Base-by-base conservation (phyloP, 1,140 invertebrate genomes). In the Drosophila ironensis region DNA sequence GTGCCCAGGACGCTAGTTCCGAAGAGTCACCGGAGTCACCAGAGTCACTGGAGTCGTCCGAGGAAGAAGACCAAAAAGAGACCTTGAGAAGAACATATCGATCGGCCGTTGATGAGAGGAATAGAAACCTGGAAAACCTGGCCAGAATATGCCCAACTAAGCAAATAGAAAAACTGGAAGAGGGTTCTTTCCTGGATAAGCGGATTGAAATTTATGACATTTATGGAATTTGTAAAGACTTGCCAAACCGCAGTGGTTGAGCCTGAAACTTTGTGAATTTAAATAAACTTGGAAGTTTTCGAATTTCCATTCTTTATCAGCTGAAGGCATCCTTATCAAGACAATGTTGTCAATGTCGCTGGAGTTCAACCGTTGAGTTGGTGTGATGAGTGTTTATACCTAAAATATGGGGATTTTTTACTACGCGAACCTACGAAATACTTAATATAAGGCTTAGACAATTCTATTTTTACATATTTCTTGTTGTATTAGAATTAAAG, bases 271-370 rank as follows among this genome's bases (percentile, higher is more conserved):
- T n/a, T n/a, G n/a, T 40, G 8, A 44, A 44, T 27, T 44, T 33
- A 25, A 59, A 60, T 54, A 28, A 59, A 54, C 11, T 44, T 5
- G 24, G n/a, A 19, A 57, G 41, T 42, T 33, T 9, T 33, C 11
- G n/a, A 0, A 12, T 6, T 3, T 1, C 1, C 12, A n/a, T 4
- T 25, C 9, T 1, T 37, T 61, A 63, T 63, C 59, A 16, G 20
- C 14, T n/a, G 12, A 9, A 12, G 24, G 19, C 16, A n/a, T 46
- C 17, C 22, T 63, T 63, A 46, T 63, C 56, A 59, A 24, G 37
- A 60, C 52, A 22, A 12, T 16, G 19, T n/a, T 16, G 60, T 68
- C 53, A 44, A 41, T 54, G 53, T 53, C 52, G 20, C 8, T 30
- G 6, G 6, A 57, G 24, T 27, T 27, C n/a, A 27, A 7, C 0